Evolutionary conservation across 2,113 vertebrate species (phyloP).

Genomic region (Redunca redunca): DNA sequence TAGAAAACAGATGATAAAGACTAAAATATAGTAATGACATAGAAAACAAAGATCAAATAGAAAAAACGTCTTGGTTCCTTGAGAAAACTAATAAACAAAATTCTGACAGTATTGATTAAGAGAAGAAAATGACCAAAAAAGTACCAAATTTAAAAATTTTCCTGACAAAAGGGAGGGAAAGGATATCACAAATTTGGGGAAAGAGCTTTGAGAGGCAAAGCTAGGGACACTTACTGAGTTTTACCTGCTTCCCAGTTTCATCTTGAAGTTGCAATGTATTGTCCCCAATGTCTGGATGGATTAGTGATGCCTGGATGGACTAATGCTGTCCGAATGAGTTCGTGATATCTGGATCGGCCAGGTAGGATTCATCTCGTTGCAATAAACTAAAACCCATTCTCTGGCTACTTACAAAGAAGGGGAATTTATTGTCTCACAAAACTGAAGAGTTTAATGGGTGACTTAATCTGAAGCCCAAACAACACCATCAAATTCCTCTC

Average conservation of each 20-base stretch:
- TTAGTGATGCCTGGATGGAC: neutral
- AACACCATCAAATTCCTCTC: neutral
- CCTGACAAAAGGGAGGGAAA: neutral
- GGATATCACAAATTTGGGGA: neutral
- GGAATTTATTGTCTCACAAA: neutral
- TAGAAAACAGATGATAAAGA: neutral
- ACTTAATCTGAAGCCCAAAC: neutral
- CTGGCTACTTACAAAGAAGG: neutral
- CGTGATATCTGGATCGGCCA: neutral
- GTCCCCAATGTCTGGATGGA: neutral
- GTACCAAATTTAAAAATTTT: neutral
- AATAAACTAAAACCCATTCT: neutral
- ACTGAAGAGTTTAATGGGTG: neutral
- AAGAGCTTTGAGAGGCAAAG: neutral
- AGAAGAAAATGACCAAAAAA: neutral
- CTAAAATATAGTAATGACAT: neutral
- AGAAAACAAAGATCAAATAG: neutral
- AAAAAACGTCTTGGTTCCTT: neutral
- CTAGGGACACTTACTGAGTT: neutral
- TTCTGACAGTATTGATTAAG: neutral
- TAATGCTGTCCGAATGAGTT: neutral
- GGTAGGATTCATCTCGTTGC: neutral
- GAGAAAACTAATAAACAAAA: neutral
- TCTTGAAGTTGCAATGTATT: fast-evolving
- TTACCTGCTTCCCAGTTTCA: neutral